Conservation (phyloP, 2,113 vertebrate genomes). For the Amia ocellicauda region DNA sequence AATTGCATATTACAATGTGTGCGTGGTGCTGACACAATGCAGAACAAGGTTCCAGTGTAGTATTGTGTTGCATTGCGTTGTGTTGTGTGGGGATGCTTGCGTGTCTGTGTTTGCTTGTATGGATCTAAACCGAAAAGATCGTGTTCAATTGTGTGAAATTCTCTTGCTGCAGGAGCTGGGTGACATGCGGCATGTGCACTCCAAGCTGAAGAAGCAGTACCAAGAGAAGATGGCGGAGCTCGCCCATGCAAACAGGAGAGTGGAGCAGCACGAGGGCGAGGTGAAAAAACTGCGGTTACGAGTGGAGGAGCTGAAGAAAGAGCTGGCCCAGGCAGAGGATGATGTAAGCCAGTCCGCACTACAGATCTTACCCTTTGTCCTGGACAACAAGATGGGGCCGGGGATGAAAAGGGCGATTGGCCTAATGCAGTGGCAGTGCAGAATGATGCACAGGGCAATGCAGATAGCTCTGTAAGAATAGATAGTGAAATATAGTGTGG, state of each 20-base stretch:
- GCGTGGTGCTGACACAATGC: too few species aligned
- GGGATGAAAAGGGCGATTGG: too few species aligned
- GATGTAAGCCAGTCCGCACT: constrained; percentile 62
- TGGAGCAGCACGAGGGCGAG: constrained; percentile 87
- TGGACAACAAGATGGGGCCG: too few species aligned
- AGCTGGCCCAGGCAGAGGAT: constrained; percentile 91
- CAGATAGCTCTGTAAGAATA: background rate
- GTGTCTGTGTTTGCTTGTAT: too few species aligned
- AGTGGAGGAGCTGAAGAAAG: constrained; percentile 96
- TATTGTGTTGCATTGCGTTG: too few species aligned
- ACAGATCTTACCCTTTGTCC: background rate
- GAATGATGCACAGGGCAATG: background rate
- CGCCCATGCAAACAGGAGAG: constrained; percentile 79
- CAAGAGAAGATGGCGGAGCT: constrained; percentile 90
- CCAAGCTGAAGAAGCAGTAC: constrained; percentile 92
- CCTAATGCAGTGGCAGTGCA: too few species aligned
- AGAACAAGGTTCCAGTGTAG: background rate
- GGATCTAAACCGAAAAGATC: too few species aligned
- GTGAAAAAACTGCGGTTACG: constrained; percentile 91
- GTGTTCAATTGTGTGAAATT: too few species aligned
- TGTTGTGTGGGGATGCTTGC: too few species aligned
- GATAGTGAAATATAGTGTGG: too few species aligned
- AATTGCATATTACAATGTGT: too few species aligned
- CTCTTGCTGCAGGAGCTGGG: constrained; percentile 80
- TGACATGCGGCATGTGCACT: constrained; percentile 86